These are phyloP conservation scores for Peribatodes rhomboidaria DNA, from an alignment of 2,888 invertebrate species.

Conservation along the genomic window DNA sequence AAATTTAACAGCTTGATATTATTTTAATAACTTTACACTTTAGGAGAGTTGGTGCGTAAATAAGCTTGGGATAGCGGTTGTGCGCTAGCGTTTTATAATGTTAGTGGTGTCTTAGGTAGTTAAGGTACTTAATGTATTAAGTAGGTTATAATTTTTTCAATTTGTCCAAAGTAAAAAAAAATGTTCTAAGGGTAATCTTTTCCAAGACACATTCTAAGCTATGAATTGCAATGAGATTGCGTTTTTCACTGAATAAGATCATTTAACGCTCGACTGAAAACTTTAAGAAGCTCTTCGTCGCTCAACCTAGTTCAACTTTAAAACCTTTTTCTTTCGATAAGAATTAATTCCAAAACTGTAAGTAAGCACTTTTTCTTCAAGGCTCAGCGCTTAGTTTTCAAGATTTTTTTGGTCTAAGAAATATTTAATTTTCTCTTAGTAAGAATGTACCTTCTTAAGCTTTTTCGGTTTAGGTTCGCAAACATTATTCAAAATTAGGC, in stretches of 20 bases:
- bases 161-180: neutral
- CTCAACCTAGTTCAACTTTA: slow-evolving; percentile 27
- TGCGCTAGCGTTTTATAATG: too few species aligned
- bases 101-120: too few species aligned
- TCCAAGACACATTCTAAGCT: neutral
- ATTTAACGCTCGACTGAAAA: slow-evolving; percentile 34
- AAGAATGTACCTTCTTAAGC: too few species aligned
- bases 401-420: neutral
- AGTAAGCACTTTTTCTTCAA: slow-evolving; percentile 20
- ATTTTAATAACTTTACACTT: too few species aligned
- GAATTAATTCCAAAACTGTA: slow-evolving; percentile 27
- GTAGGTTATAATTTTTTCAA: neutral
- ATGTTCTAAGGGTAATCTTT: neutral
- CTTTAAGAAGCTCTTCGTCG: slow-evolving; percentile 20
- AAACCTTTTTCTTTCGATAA: slow-evolving; percentile 17
- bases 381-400: neutral
- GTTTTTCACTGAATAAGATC: slow-evolving; percentile 28
- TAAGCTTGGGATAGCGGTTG: too few species aligned
- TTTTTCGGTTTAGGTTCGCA: too few species aligned
- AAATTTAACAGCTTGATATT: too few species aligned
- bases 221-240: slow-evolving; percentile 26
- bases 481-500: too few species aligned
- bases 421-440: too few species aligned
- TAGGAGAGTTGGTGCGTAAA: too few species aligned
- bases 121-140: too few species aligned